A percentile compares a stretch with the other conserved stretches of the same genome.
Conservation (phyloP, 1,140 invertebrate species). For the Whitmania pigra region DNA sequence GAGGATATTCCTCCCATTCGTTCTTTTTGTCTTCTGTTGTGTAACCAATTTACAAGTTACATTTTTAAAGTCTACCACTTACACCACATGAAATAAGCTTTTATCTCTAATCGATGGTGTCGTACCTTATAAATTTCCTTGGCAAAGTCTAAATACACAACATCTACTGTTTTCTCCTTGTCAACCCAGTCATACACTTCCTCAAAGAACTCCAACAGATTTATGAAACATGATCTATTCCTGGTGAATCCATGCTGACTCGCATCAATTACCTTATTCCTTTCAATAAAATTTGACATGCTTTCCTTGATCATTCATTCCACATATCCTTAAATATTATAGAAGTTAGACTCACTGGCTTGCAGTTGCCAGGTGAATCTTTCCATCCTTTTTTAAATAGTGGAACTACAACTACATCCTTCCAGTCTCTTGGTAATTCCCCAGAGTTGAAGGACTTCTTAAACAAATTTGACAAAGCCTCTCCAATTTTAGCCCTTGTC, state of each 20-base stretch:
- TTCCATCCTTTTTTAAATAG: slow-evolving; percentile 1
- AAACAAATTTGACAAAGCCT: neutral
- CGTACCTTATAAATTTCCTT: too few species aligned
- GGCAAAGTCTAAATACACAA: slow-evolving; percentile 1
- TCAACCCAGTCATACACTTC: neutral
- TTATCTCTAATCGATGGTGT: neutral
- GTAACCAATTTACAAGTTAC: neutral
- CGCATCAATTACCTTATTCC: neutral
- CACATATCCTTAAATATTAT: neutral
- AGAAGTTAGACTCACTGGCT: neutral
- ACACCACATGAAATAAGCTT: neutral
- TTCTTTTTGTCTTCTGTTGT: neutral
- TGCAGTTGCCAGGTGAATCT: neutral
- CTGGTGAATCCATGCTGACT: neutral
- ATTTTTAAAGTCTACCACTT: neutral
- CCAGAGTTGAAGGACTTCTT: neutral
- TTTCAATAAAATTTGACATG: neutral
- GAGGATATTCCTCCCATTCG: too few species aligned
- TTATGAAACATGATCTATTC: neutral
- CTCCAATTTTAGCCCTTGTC: neutral
- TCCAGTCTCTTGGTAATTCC: neutral
- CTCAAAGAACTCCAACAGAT: neutral
- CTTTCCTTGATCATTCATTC: neutral
- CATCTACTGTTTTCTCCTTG: neutral
- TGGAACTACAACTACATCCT: neutral